Evolutionary conservation across 2,888 invertebrate genomes (phyloP).

Genomic region (Napeogenes inachia): DNA sequence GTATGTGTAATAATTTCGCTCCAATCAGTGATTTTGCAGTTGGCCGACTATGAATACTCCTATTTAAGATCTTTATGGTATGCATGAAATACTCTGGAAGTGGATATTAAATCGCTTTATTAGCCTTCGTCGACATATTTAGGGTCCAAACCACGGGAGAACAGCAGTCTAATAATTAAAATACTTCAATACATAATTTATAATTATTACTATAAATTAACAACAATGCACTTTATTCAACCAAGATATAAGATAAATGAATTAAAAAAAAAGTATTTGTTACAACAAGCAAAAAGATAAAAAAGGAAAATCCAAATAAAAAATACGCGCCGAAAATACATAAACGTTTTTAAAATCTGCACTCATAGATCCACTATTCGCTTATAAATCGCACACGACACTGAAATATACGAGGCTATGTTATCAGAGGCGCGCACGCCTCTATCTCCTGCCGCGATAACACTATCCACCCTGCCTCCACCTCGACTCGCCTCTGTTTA

Average conservation of each 20-base stretch:
- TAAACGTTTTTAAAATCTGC: no score
- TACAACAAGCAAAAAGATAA: no score
- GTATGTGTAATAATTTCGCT: no score
- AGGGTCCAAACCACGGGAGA: slow-evolving; percentile 21
- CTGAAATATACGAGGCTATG: slow-evolving; percentile 35
- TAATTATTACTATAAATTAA: no score
- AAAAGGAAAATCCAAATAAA: no score
- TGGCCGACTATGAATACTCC: no score
- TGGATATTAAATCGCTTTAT: slow-evolving; percentile 56
- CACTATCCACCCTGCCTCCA: slow-evolving; percentile 25
- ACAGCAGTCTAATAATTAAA: neutral
- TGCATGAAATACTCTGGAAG: slow-evolving; percentile 46
- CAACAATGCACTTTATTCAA: no score
- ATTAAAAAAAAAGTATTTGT: no score
- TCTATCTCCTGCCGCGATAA: slow-evolving; percentile 41
- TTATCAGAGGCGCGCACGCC: slow-evolving; percentile 49
- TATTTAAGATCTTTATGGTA: slow-evolving; percentile 38
- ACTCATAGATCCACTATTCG: slow-evolving; percentile 11
- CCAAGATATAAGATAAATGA: no score
- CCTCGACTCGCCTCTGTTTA: slow-evolving; percentile 24
- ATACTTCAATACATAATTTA: no score
- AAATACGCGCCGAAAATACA: no score
- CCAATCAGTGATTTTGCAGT: no score
- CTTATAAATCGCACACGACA: slow-evolving; percentile 29
- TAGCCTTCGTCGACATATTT: slow-evolving; percentile 40